Base-by-base conservation (phyloP, 35 echinoderm and acorn worm species). In the Chiridota heheva region DNA sequence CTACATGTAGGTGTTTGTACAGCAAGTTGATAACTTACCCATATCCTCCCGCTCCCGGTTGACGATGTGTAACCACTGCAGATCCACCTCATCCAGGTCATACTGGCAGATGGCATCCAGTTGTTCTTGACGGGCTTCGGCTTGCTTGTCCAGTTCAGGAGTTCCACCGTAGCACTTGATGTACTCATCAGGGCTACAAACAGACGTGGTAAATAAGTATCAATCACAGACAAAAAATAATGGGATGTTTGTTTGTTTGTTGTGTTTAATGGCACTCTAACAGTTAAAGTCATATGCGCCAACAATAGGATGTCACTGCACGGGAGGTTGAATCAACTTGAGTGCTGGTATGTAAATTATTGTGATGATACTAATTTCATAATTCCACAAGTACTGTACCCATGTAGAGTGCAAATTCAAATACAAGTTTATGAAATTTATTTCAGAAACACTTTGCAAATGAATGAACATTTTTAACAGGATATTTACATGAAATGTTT, bases 41-140 rank as follows among this genome's bases (percentile, higher is more conserved):
- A 84, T 82, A 25, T 98, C 95, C 64, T 87, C 79, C 55, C 95
- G 72, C 29, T 81, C 90, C 10, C 37, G 47, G 62, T 98, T 98
- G 56, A 88, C 67, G 29, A 85, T 58, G 32, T 80, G 60, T 27
- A 98, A 60, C 95, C 95, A 98, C 40, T 92, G 81, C 16, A 63
- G 64, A 60, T 98, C 95, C 55, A 87, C 80, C 40, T 92, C 89
- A 75, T 92, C 95, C 28, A 98, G 59, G 47, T 91, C 89, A 81
- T 92, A 92, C 67, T 80, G 64, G 61, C 89, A 98, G 35, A 80
- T 85, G 13, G 80, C 84, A 45, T 91, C 84, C 18, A 88, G 70
- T 55, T 90, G 58, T 48, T 73, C 63, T 30, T 80, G 72, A 24
- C 48, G 55, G n/a, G 73, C 90, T 7, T 81, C 60, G 0, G 80